Evolutionary conservation across 2,888 invertebrate genomes (phyloP).

Genomic region (Uloborus plumipes): DNA sequence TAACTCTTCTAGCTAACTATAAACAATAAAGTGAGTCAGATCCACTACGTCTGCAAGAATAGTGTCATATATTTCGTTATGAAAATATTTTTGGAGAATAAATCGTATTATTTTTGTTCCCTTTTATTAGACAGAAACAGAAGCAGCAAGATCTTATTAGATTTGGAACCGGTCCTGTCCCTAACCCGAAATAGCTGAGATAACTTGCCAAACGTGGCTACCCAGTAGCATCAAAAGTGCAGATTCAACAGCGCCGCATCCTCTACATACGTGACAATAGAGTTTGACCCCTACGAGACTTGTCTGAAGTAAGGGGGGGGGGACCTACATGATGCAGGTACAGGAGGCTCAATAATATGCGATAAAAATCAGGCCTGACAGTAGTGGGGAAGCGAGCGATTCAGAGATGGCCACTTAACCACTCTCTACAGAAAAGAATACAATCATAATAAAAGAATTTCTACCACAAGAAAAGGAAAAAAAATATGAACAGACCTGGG

Average conservation of each 20-base stretch:
- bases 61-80: too few species aligned
- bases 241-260: slow-evolving; percentile 18
- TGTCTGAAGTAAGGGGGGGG: slow-evolving; percentile 5
- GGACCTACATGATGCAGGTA: slow-evolving; percentile 22
- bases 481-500: slow-evolving; percentile 9
- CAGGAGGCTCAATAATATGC: slow-evolving; percentile 18
- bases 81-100: too few species aligned
- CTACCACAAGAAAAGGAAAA: slow-evolving; percentile 4
- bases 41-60: too few species aligned
- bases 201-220: slow-evolving; percentile 27
- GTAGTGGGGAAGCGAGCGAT: slow-evolving; percentile 14
- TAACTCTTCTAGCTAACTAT: too few species aligned
- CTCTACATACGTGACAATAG: slow-evolving; percentile 28
- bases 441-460: slow-evolving; percentile 38
- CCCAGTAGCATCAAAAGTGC: slow-evolving; percentile 8
- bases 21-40: too few species aligned
- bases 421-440: background rate
- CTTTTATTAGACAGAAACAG: too few species aligned
- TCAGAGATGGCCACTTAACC: slow-evolving; percentile 58
- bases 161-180: too few species aligned
- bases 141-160: too few species aligned
- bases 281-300: slow-evolving; percentile 17
- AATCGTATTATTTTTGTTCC: too few species aligned
- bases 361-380: slow-evolving; percentile 31
- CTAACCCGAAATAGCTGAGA: background rate